Conservation (phyloP, 2,888 invertebrate genomes). For the Folsomia candida region DNA sequence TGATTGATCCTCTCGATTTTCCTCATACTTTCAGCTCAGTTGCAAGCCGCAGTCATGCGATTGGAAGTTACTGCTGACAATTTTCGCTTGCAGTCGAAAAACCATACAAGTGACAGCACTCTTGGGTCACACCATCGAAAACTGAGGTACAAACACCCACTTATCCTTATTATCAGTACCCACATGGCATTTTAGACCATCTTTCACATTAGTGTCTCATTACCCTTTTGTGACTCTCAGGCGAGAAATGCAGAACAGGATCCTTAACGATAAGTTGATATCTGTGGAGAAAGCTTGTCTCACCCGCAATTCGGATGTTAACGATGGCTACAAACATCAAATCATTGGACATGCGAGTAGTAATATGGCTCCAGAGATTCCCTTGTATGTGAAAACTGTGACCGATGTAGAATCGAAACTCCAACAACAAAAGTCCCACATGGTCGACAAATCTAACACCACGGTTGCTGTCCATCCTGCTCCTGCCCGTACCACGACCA, state of each 20-base stretch:
- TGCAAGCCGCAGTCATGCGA: conserved; percentile 50
- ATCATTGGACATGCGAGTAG: conserved; percentile 43
- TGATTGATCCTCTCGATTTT: background rate
- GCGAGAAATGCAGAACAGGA: conserved; percentile 48
- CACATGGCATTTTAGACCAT: background rate
- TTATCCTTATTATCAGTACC: background rate
- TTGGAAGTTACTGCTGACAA: conserved; percentile 50
- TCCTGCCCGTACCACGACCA: background rate
- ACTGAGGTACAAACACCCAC: conserved; percentile 23
- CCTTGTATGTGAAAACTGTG: background rate
- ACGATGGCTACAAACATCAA: conserved; percentile 48
- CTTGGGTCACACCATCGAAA: conserved; percentile 31
- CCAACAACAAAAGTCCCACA: background rate
- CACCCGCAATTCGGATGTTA: conserved; percentile 31
- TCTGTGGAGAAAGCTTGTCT: conserved; percentile 48
- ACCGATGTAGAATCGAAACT: background rate
- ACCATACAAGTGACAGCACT: conserved; percentile 37
- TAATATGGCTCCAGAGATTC: background rate
- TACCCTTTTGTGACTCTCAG: conserved; percentile 25
- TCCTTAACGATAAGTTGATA: conserved; percentile 50
- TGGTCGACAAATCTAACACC: conserved; percentile 1
- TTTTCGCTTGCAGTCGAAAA: conserved; percentile 48
- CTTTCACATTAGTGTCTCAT: background rate
- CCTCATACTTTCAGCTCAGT: conserved; percentile 19
- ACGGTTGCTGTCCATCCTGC: background rate